Evolutionary conservation across 2,113 vertebrate genomes (phyloP).

Genomic region (Fulmarus glacialis): DNA sequence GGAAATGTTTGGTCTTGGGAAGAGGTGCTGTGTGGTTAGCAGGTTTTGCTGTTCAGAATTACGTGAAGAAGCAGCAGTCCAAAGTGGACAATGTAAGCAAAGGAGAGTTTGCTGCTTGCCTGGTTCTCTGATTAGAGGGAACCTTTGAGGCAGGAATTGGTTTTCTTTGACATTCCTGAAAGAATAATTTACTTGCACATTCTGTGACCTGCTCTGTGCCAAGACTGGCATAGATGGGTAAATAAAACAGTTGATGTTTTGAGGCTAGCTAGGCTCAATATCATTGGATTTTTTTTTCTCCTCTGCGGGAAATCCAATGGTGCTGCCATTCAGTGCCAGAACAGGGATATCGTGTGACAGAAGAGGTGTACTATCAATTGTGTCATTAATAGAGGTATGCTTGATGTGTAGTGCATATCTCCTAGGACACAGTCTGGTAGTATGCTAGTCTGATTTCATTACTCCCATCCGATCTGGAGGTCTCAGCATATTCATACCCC

Average conservation of each 20-base stretch:
- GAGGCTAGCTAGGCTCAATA: background rate
- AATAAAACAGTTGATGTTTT: background rate
- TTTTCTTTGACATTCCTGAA: background rate
- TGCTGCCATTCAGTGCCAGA: background rate
- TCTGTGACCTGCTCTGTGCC: background rate
- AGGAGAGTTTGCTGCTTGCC: background rate
- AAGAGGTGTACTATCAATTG: background rate
- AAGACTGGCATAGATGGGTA: background rate
- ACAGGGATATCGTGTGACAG: accelerated
- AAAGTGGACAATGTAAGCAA: background rate
- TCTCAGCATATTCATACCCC: background rate
- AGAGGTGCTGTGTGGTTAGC: background rate
- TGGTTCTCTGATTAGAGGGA: background rate
- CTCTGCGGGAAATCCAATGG: background rate
- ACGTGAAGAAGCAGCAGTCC: background rate
- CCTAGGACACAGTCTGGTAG: background rate
- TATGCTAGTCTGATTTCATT: background rate
- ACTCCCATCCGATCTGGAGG: background rate
- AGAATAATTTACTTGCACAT: background rate
- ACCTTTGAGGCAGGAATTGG: background rate
- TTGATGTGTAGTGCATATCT: background rate
- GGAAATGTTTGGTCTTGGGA: background rate
- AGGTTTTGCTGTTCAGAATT: background rate
- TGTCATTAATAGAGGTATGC: background rate
- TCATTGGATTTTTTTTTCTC: accelerated